Percentiles rank a stretch among this genome's conserved stretches.
These are phyloP conservation scores for Ammodramus savannarum DNA, from an alignment of 2,113 vertebrate species.

Conservation along the genomic window DNA sequence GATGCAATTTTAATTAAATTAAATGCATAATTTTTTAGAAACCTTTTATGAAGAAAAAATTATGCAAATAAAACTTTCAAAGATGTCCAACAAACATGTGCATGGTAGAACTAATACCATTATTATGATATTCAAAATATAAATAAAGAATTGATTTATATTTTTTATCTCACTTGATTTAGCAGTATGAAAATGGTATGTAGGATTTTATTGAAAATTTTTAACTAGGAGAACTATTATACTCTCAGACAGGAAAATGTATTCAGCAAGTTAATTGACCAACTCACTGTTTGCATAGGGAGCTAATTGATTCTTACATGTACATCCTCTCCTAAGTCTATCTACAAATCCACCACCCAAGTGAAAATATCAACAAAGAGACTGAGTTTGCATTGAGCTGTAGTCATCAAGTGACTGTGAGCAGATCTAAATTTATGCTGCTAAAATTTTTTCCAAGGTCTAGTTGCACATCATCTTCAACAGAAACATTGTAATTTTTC, in stretches of 20 bases:
- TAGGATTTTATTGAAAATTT: background rate
- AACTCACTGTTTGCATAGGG: background rate
- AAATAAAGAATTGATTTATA: background rate
- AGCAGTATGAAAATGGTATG: background rate
- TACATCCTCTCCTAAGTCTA: background rate
- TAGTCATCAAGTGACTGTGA: background rate
- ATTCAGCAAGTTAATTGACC: background rate
- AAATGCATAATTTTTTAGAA: background rate
- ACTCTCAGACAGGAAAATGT: background rate
- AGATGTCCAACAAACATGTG: background rate
- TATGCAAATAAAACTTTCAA: background rate
- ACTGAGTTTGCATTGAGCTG: fast-evolving
- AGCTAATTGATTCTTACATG: background rate
- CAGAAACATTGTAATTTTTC: background rate
- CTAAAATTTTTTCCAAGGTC: background rate
- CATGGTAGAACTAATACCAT: background rate
- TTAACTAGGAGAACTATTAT: background rate
- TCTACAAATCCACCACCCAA: background rate
- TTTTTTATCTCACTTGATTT: background rate
- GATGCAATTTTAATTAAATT: background rate
- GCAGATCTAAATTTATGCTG: background rate
- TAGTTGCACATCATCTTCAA: background rate
- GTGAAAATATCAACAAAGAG: background rate
- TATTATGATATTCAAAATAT: background rate
- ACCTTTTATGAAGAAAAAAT: background rate